Conservation (phyloP, 2,797 vertebrate genomes). For the Bufotes viridis region DNA sequence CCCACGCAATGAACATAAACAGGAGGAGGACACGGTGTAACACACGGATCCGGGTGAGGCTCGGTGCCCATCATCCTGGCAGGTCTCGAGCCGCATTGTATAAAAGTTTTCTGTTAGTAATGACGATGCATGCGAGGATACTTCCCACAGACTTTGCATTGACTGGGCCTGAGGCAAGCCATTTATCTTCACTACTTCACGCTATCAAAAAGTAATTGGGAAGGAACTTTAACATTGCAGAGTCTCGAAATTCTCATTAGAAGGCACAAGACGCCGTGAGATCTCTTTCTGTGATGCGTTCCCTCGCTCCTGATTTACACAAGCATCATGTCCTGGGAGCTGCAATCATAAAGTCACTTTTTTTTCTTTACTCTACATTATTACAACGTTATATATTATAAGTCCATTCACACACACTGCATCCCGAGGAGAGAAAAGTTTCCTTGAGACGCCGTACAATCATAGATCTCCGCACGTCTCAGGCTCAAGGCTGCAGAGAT, state of each 20-base stretch:
- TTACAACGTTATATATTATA: slow-evolving; percentile 13
- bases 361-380: not conserved
- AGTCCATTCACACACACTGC: not conserved
- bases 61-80: not conserved
- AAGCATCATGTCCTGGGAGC: not conserved
- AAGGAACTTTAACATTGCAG: slow-evolving; percentile 41
- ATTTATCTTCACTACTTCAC: slow-evolving; percentile 51
- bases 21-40: not conserved
- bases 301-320: slow-evolving; percentile 28
- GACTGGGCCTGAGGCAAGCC: slow-evolving; percentile 48
- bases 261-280: slow-evolving; percentile 1
- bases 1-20: not conserved
- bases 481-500: not conserved
- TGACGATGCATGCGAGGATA: slow-evolving; percentile 26
- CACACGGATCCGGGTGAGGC: not conserved
- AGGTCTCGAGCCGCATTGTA: not conserved
- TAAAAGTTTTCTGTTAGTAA: not conserved
- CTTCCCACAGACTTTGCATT: slow-evolving; percentile 41
- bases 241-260: slow-evolving; percentile 48
- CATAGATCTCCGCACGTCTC: not conserved
- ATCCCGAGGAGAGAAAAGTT: not conserved
- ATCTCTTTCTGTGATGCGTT: not conserved
- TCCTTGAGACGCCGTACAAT: not conserved
- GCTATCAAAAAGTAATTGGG: slow-evolving; percentile 55
- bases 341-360: slow-evolving; percentile 10